A percentile compares a stretch with the other conserved stretches of the same genome.
These are phyloP conservation scores for Cheilosia vernalis DNA, from an alignment of 2,888 invertebrate genomes.

Conservation along the genomic window DNA sequence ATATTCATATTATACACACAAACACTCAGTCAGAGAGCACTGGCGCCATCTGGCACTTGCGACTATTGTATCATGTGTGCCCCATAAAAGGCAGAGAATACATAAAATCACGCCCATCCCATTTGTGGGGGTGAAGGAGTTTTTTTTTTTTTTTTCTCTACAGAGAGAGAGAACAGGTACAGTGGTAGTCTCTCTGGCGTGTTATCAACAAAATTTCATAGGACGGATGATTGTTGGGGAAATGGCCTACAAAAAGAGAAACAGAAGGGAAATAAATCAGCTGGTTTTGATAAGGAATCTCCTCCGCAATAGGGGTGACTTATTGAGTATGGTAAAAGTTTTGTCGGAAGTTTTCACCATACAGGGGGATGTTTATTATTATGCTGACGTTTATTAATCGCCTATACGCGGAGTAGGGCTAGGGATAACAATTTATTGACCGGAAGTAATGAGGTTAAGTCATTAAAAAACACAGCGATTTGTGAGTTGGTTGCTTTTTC, in stretches of 20 bases:
- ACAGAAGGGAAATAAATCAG: constrained; percentile 43
- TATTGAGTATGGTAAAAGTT: constrained; percentile 21
- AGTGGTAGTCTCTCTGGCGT: neutral
- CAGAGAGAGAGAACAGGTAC: constrained; percentile 1
- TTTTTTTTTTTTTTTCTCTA: neutral
- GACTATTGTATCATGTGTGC: neutral
- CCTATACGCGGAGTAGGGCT: too few species aligned
- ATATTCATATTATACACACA: constrained; percentile 25
- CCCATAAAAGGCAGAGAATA: constrained; percentile 9
- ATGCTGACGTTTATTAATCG: neutral
- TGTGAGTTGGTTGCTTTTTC: too few species aligned
- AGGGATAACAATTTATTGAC: too few species aligned
- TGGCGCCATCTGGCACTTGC: constrained; percentile 63
- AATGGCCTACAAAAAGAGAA: neutral
- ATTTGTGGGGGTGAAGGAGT: constrained; percentile 21
- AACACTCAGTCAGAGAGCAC: neutral
- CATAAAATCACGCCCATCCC: constrained; percentile 67
- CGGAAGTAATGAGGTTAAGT: too few species aligned
- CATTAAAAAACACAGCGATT: too few species aligned
- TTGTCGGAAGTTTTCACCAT: constrained; percentile 46
- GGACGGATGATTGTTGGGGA: neutral
- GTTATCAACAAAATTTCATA: constrained; percentile 36
- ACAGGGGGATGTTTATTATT: neutral
- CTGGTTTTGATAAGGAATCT: constrained; percentile 64
- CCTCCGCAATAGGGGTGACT: neutral